Percentiles rank a stretch among this genome's conserved stretches.
Conservation (phyloP, 2,113 vertebrate species). For the Sander lucioperca region DNA sequence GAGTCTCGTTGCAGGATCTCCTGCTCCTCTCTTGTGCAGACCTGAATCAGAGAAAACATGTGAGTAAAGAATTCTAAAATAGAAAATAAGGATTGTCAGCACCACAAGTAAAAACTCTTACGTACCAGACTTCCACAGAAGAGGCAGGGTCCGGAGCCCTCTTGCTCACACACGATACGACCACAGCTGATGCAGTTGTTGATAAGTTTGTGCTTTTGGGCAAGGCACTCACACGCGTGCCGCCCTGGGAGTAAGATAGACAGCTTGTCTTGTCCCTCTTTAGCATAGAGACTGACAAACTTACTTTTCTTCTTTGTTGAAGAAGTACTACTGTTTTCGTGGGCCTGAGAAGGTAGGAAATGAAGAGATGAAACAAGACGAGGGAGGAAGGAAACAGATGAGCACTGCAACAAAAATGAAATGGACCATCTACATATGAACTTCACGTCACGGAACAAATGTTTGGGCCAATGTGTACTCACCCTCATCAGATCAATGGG, state of each 20-base stretch:
- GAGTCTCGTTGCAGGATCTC: conserved; percentile 95
- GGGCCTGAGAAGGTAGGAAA: conserved; percentile 81
- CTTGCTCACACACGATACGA: conserved; percentile 95
- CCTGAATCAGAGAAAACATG: conserved; percentile 78
- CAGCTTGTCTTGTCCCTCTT: conserved; percentile 94
- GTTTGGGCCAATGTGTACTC: conserved; percentile 14
- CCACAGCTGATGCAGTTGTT: conserved; percentile 97
- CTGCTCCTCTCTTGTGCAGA: conserved; percentile 95
- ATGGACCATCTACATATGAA: background rate
- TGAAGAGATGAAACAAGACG: background rate
- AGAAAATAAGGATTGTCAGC: background rate
- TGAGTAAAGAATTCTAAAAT: background rate
- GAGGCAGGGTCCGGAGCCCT: conserved; percentile 95
- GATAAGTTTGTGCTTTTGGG: conserved; percentile 95
- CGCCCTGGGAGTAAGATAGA: conserved; percentile 91
- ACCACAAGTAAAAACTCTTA: background rate
- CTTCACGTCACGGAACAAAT: background rate
- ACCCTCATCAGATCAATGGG: conserved; percentile 96
- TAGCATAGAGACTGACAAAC: conserved; percentile 91
- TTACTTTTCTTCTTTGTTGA: conserved; percentile 92
- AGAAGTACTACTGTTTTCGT: conserved; percentile 83
- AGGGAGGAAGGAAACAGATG: background rate
- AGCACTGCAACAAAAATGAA: background rate
- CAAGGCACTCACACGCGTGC: conserved; percentile 93
- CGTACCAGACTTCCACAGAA: conserved; percentile 93